Evolutionary conservation across 30 jellyfish, hydroid and myxozoan species (phyloP), one percentile per base, ranked within the genome.

Genomic region (Morbakka virulenta): DNA sequence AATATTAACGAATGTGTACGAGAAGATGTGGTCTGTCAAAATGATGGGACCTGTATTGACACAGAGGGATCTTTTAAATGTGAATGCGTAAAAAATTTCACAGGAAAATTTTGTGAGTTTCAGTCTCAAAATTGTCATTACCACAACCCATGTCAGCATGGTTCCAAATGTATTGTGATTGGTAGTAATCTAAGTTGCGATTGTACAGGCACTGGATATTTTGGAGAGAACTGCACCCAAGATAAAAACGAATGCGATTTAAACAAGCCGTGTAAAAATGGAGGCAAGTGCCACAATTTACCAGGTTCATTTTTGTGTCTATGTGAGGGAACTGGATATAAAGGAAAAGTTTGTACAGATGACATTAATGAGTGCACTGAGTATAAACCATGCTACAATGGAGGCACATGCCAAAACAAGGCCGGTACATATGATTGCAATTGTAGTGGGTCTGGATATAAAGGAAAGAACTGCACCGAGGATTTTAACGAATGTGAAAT

Each of bases 21-120:
- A 12, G 41, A 75, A n/a, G n/a, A n/a, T n/a, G n/a, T n/a, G n/a
- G 85, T 85, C 24, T 84, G 95, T 50, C 32, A 62, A 67, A 74
- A 84, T 28, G 64, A 68, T 23, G 95, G 89, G 0, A 66, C 80
- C 14, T 82, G 94, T 32, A 27, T 62, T 4, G 79, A 62, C 35
- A 21, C 2, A 6, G 33, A 17, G 4, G 75, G 82, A 1, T 74
- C 75, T 3, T 78, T 25, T 32, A n/a, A 23, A 34, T 78, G 89
- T 29, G 30, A 27, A 20, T 78, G 89, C 29, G 26, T 13, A 9
- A 30, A 2, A n/a, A 48, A 51, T 25, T 73, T 27, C 62, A 23
- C 85, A 12, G 85, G 85, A 13, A 29, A 2, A 3, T 20, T 20
- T 29, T 73, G 85, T 28, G 74, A 51, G 1, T n/a, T 47, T 1